Evolutionary conservation across 2,888 invertebrate species (phyloP).

Genomic region (Pterobdella sp.): DNA sequence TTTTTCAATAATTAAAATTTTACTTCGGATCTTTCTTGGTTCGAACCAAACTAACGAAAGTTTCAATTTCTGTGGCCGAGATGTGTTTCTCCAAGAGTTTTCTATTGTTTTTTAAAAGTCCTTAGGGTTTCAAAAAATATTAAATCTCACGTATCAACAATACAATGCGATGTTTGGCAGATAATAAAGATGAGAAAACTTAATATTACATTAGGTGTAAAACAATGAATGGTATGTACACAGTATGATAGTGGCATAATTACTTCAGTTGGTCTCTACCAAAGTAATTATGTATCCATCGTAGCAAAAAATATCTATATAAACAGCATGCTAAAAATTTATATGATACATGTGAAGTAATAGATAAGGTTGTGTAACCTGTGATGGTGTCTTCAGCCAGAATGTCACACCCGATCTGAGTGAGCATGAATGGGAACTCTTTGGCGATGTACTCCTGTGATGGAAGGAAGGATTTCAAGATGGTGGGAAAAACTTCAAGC

Average conservation of each 20-base stretch:
- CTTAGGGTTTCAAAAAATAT: too few relatives aligned
- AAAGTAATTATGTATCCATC: too few relatives aligned
- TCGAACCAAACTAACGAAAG: conserved; percentile 90
- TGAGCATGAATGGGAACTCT: conserved; percentile 98
- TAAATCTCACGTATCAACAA: too few relatives aligned
- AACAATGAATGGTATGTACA: conserved; percentile 76
- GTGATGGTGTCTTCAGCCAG: conserved; percentile 26
- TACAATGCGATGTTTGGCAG: too few relatives aligned
- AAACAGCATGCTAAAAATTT: too few relatives aligned
- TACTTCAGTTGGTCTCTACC: too few relatives aligned
- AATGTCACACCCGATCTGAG: conserved; percentile 68
- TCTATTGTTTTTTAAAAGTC: conserved; percentile 90
- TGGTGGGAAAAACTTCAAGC: not conserved
- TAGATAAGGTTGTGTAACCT: not conserved
- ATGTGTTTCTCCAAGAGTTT: conserved; percentile 96
- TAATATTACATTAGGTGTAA: conserved; percentile 96
- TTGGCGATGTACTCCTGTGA: conserved; percentile 89
- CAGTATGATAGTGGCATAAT: not conserved
- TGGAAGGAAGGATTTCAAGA: not conserved
- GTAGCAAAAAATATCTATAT: too few relatives aligned
- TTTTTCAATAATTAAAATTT: too few relatives aligned
- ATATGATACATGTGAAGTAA: too few relatives aligned
- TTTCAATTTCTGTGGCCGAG: conserved; percentile 92
- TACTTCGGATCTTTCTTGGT: conserved; percentile 89
- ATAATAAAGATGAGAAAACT: too few relatives aligned